Base-by-base conservation (phyloP, 2,797 vertebrate species). In the Premnoplex brunnescens region DNA sequence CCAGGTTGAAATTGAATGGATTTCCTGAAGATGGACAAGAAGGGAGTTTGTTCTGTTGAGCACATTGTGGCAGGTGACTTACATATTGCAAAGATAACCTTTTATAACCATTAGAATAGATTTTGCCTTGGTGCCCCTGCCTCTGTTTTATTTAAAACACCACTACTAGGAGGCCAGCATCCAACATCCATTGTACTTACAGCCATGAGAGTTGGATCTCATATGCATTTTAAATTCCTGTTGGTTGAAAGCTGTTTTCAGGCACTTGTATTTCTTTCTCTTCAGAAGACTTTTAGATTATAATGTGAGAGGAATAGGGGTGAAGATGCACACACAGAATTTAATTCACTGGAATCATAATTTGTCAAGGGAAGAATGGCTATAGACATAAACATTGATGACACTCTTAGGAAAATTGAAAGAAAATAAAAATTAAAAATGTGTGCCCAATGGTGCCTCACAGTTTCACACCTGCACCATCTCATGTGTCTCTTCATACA, bases 381-480 rank as follows among this genome's bases (percentile, higher is more conserved):
- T 69, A 75, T n/a, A 69, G 54, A 62, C 58, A 54, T 83, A 80
- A 91, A 54, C 49, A 66, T 75, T 84, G 55, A 68, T 80, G 86
- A 51, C 19, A 63, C 46, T 81, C 58, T 36, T 64, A 76, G 79
- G 72, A 68, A 88, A 85, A 83, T 41, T 9, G 7, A 82, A 92
- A 74, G n/a, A 79, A 92, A 91, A 85, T 67, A 74, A 88, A 85
- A 87, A 49, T 49, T 56, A 15, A 76, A 89, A 74, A 77, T 64
- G 3, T 26, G 9, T 77, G 68, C 44, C 49, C 43, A 44, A 0
- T 54, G 49, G 26, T 51, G 30, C 56, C 77, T 49, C 43, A 26
- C 7, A 27, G 22, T 85, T 96, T 78, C 49, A 83, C 22, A 77
- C 64, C 64, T 85, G 46, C 27, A 60, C 17, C 26, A 23, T 85